Percentiles rank a stretch among this genome's conserved stretches.
These are phyloP conservation scores for Charina bottae DNA, from an alignment of 2,113 vertebrate species.

Conservation along the genomic window DNA sequence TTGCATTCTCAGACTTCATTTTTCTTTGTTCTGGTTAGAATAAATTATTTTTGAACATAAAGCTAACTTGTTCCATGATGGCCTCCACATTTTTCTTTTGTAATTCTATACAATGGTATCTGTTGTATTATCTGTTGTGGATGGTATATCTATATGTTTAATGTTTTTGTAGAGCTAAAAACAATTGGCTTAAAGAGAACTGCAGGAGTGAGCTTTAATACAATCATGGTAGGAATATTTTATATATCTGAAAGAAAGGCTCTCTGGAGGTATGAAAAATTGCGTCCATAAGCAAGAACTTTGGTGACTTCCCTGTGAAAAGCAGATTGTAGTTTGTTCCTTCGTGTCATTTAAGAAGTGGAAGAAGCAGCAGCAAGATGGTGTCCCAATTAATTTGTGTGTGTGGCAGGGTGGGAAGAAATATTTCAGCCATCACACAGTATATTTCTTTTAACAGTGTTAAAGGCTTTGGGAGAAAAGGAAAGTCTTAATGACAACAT, in stretches of 20 bases:
- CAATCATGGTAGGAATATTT: slow-evolving; percentile 10
- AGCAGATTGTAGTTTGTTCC: neutral
- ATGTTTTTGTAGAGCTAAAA: slow-evolving; percentile 14
- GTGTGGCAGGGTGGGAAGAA: neutral
- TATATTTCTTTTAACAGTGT: neutral
- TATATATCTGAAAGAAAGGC: neutral
- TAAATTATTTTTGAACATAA: slow-evolving; percentile 67
- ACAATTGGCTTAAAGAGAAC: neutral
- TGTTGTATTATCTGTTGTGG: slow-evolving; percentile 19
- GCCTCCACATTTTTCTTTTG: slow-evolving; percentile 51
- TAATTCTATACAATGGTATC: slow-evolving; percentile 52
- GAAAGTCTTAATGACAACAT: neutral
- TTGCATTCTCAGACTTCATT: slow-evolving; percentile 44
- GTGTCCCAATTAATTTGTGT: neutral
- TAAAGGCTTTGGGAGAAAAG: neutral
- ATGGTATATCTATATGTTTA: slow-evolving; percentile 14
- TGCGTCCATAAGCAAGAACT: slow-evolving; percentile 6
- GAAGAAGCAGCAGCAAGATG: neutral
- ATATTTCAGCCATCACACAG: neutral
- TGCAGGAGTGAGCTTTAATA: neutral
- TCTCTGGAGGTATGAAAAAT: neutral
- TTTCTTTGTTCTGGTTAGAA: slow-evolving; percentile 53
- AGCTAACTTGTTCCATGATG: slow-evolving; percentile 51
- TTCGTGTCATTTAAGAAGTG: neutral
- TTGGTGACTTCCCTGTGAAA: slow-evolving; percentile 14